A percentile compares a stretch with the other conserved stretches of the same genome.
These are phyloP conservation scores for Sapajus apella DNA, from an alignment of 2,113 vertebrate species.

Conservation along the genomic window DNA sequence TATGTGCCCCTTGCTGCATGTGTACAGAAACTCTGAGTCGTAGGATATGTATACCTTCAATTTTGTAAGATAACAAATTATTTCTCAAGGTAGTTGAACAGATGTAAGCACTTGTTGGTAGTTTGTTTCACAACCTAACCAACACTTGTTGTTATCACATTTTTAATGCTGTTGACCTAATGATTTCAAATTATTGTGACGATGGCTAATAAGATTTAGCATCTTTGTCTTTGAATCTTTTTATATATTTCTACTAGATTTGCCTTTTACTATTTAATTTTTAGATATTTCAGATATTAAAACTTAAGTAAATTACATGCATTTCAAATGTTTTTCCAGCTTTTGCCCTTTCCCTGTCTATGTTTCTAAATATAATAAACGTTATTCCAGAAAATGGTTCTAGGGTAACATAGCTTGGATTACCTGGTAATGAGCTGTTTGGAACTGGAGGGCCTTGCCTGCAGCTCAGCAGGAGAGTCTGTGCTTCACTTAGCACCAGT, in stretches of 20 bases:
- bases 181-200: neutral
- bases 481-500: accelerated
- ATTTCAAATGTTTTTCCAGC: neutral
- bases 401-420: neutral
- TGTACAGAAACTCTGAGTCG: neutral
- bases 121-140: neutral
- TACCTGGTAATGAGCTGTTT: neutral
- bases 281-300: neutral
- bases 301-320: neutral
- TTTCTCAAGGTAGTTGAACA: neutral
- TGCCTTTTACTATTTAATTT: neutral
- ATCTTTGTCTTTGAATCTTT: neutral
- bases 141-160: neutral
- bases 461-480: too few species aligned
- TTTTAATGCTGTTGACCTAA: neutral
- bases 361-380: neutral
- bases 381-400: neutral
- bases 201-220: neutral
- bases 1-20: neutral
- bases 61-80: neutral
- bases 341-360: neutral
- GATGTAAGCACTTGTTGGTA: neutral
- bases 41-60: neutral
- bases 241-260: neutral
- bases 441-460: neutral